Evolutionary conservation across 2,113 vertebrate genomes (phyloP), one percentile per base, ranked within the genome.

Genomic region (Triplophysa siluroides): DNA sequence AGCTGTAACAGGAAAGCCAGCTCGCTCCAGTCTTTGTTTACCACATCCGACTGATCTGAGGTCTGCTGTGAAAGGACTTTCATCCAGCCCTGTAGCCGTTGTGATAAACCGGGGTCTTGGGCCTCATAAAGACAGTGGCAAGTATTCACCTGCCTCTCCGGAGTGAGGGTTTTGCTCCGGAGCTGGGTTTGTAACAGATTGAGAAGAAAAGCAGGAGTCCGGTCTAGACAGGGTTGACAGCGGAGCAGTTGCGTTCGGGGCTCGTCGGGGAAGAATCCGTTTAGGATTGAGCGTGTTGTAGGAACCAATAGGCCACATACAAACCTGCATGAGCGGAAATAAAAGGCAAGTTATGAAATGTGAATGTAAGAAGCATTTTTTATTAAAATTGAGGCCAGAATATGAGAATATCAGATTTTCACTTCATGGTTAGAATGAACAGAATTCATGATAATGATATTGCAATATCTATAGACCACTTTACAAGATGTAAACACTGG

Each of bases 111-210:
- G 1, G 83, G 65, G 74, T 88, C 87, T 69, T 83, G 80, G 8
- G 87, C 86, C 66, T 88, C 87, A 12, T 88, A 87, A 7, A 88
- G 86, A 72, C 87, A 88, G 80, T 88, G 83, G 23, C 85, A 88
- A 8, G 79, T 73, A 23, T 88, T 88, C 29, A 88, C 73, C 62
- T 87, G 83, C 45, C 87, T 73, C 76, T 87, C 87, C 0, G 86
- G 80, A 19, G 73, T 62, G 18, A 88, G 81, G n/a, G 61, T 74
- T 18, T 45, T 21, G 41, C 65, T 79, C 33, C 61, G 72, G 26
- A 88, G 83, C 81, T 87, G 87, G 2, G 85, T 72, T 12, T 80
- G 78, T 21, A 88, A 84, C 70, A 88, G 77, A 29, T 50, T 64
- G 72, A 88, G 69, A 41, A 85, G 56, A 58, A 81, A 83, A 4